Evolutionary conservation across 1,140 invertebrate species (phyloP).

Genomic region (Zaprionus lachaisei): DNA sequence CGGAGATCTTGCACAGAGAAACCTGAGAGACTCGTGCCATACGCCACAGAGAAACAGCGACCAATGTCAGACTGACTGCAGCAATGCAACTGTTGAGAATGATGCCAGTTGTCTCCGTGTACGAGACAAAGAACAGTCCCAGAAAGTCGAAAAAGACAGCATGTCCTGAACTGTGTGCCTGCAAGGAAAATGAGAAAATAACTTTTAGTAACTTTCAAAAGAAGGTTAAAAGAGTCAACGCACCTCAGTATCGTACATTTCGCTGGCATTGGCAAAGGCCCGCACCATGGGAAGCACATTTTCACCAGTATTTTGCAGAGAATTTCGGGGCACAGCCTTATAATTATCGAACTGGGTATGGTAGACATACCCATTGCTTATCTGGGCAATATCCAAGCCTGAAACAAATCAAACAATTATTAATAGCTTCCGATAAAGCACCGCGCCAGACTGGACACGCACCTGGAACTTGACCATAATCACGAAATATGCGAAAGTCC

Average conservation of each 20-base stretch:
- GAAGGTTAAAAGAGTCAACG: not conserved
- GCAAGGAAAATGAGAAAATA: constrained; percentile 10
- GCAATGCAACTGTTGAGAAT: constrained; percentile 87
- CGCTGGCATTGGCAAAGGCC: constrained; percentile 87
- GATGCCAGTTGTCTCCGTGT: constrained; percentile 86
- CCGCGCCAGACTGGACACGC: not conserved
- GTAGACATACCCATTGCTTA: constrained; percentile 96
- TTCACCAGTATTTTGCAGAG: constrained; percentile 92
- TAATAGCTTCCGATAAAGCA: not conserved
- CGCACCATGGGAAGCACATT: constrained; percentile 89
- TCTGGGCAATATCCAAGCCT: constrained; percentile 86
- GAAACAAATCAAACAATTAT: not conserved
- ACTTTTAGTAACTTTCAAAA: not conserved
- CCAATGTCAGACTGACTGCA: constrained; percentile 82
- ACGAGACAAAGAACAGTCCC: constrained; percentile 89
- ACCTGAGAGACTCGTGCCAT: constrained; percentile 55
- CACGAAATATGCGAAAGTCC: constrained; percentile 97
- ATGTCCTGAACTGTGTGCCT: constrained; percentile 85
- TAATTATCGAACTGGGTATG: constrained; percentile 93
- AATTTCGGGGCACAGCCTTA: constrained; percentile 90
- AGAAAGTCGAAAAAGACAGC: constrained; percentile 92
- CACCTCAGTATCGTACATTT: constrained; percentile 85
- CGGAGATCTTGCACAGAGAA: constrained; percentile 41
- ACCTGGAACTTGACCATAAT: constrained; percentile 92
- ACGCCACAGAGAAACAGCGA: constrained; percentile 77